Conservation (phyloP, 2,113 vertebrate genomes). For the Corvus moneduloides region DNA sequence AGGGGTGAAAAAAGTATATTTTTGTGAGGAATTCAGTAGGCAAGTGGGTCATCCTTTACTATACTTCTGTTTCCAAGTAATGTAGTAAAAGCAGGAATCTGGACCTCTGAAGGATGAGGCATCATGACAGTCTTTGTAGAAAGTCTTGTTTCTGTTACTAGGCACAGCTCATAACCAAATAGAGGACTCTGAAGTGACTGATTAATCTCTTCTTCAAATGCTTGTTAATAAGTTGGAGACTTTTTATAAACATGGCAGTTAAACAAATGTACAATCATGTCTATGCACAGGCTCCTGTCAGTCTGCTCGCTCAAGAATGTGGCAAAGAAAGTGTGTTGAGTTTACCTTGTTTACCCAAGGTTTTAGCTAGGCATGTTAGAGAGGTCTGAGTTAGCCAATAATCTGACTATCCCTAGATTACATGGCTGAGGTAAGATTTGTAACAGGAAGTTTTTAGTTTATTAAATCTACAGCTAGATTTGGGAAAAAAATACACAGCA, state of each 20-base stretch:
- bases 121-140: background rate
- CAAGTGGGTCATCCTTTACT: background rate
- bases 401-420: background rate
- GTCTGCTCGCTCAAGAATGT: background rate
- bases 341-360: background rate
- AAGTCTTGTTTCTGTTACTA: background rate
- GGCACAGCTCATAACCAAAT: background rate
- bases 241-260: background rate
- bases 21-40: background rate
- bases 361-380: background rate
- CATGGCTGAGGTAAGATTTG: background rate
- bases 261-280: background rate
- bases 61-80: background rate
- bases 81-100: background rate
- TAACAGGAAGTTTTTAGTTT: background rate
- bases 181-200: background rate
- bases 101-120: background rate
- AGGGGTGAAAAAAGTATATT: background rate
- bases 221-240: background rate
- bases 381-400: background rate
- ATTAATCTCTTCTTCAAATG: background rate
- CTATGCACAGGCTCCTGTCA: background rate
- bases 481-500: background rate
- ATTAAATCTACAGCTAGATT: background rate
- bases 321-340: background rate